These are phyloP conservation scores for Epinotia demarniana DNA, from an alignment of 2,888 invertebrate genomes.

Conservation along the genomic window DNA sequence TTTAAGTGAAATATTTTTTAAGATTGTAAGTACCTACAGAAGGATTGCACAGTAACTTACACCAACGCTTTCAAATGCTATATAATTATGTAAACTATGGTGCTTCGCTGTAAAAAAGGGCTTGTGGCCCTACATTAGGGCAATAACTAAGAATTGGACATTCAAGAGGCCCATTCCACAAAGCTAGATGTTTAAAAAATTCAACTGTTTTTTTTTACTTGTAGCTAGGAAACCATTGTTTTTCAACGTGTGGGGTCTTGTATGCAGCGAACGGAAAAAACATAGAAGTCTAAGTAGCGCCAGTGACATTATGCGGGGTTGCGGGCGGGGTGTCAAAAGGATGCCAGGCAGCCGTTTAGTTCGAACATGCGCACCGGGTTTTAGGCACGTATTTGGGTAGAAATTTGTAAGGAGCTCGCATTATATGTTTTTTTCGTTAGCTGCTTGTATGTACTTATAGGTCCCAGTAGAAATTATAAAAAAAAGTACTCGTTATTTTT, in stretches of 20 bases:
- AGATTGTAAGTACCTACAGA: neutral
- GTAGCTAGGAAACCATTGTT: neutral
- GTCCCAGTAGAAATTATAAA: neutral
- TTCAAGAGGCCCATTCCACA: neutral
- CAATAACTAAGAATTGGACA: neutral
- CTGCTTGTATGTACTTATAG: neutral
- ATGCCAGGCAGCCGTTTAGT: no score
- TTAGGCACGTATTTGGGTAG: no score
- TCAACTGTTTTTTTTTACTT: no score
- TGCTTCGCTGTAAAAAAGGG: slow-evolving; percentile 13
- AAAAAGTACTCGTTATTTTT: no score
- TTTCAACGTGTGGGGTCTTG: neutral
- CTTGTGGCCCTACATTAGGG: neutral
- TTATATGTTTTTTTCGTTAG: no score
- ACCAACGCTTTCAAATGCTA: slow-evolving; percentile 16
- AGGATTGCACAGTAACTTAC: slow-evolving; percentile 2
- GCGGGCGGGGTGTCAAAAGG: no score
- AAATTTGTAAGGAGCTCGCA: no score
- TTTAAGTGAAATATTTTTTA: slow-evolving; percentile 16
- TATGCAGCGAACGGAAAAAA: no score
- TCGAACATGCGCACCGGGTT: no score
- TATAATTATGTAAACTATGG: slow-evolving; percentile 28
- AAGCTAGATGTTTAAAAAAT: no score
- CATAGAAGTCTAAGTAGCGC: no score
- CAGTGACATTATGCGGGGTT: no score